Base-by-base conservation (phyloP, 64 coral and sea anemone genomes). In the Anthopleura sola region DNA sequence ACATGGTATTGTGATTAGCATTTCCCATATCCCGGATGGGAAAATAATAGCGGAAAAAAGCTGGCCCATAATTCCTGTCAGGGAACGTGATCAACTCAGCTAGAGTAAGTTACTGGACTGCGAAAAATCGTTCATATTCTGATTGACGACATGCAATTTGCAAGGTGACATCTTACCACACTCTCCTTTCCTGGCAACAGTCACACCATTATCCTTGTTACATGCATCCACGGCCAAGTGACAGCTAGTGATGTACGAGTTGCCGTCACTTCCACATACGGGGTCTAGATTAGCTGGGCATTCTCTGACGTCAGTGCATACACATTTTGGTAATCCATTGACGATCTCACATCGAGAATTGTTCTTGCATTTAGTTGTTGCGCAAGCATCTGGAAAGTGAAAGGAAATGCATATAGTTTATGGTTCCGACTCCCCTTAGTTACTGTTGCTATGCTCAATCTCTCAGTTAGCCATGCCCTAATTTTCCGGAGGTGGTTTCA, bases 171-270 rank as follows among this genome's bases (percentile, higher is more conserved):
- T 71, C 87, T 90, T 94, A 98, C 96, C 96, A 82, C 96, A 98
- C 12, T 64, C 75, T 87, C 89, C 93, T 16, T 54, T 36, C 44
- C 74, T 85, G 18, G 46, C 60, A 24, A 85, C 75, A 15, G 84
- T 83, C 3, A 92, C 64, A 18, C 24, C 60, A 11, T 80, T 58
- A 31, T 85, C 40, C 44, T 78, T 62, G 40, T 29, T 75, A 71
- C 97, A 99, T 69, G 85, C 86, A 28, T 88, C 84, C 49, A 94
- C 97, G 18, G 92, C 87, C 76, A 99, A 84, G 23, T 88, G 83
- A 77, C 97, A 99, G 11, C 86, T 84, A 37, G 88, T 99, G 48
- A 99, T 89, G 40, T 94, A 99, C 6, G 97, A 92, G 14, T 88
- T 84, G 26, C 76, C 88, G 75, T 94, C 87, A 16, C 51, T 62